These are phyloP conservation scores for Notarius quadriscutis DNA, from an alignment of 2,113 vertebrate genomes.

Conservation along the genomic window DNA sequence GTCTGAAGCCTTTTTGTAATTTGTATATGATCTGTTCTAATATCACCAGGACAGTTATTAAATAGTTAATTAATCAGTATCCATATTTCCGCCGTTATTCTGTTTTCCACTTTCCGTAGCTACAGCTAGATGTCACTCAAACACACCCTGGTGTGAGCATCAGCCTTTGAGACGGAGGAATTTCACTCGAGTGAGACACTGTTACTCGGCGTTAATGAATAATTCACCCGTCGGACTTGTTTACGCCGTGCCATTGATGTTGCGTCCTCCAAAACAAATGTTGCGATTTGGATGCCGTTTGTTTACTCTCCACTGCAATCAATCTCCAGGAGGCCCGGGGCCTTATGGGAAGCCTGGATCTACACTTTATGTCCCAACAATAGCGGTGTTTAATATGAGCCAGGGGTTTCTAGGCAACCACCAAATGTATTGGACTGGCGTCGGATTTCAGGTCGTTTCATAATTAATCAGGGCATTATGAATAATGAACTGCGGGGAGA, in stretches of 20 bases:
- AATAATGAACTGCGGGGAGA: slow-evolving; percentile 73
- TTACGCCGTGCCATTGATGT: slow-evolving; percentile 62
- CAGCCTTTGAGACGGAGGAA: slow-evolving; percentile 46
- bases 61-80: neutral
- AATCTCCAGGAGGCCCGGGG: slow-evolving; percentile 45
- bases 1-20: neutral
- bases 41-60: neutral
- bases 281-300: slow-evolving; percentile 57
- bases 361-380: slow-evolving; percentile 67
- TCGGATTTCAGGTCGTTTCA: slow-evolving; percentile 75
- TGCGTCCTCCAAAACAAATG: slow-evolving; percentile 51
- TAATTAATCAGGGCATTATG: slow-evolving; percentile 74
- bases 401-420: slow-evolving; percentile 73
- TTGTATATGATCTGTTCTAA: neutral
- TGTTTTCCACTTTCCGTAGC: neutral
- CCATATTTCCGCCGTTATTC: no score
- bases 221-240: slow-evolving; percentile 70
- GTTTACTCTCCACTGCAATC: slow-evolving; percentile 67
- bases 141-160: neutral
- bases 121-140: neutral
- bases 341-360: slow-evolving; percentile 58
- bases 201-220: slow-evolving; percentile 63
- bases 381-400: slow-evolving; percentile 74
- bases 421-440: slow-evolving; percentile 67
- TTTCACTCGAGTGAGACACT: slow-evolving; percentile 56